Evolutionary conservation across 1,140 invertebrate genomes (phyloP).

Genomic region (Hylaeus volcanicus): DNA sequence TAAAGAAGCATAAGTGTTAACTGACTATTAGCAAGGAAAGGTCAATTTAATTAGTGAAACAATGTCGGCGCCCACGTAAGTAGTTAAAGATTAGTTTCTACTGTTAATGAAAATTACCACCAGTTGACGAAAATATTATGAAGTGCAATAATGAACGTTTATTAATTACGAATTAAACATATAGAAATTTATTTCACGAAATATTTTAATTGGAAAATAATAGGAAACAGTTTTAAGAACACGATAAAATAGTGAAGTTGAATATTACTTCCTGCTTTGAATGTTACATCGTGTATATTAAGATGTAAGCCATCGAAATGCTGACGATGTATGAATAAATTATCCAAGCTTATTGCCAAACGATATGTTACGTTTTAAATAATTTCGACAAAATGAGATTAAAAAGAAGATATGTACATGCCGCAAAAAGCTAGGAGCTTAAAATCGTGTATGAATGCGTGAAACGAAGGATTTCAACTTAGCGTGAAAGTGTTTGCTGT

Average conservation of each 20-base stretch:
- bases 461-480: conserved; percentile 71
- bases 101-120: conserved; percentile 30
- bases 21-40: conserved; percentile 61
- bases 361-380: conserved; percentile 40
- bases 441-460: conserved; percentile 59
- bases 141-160: neutral
- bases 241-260: neutral
- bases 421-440: conserved; percentile 68
- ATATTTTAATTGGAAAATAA: conserved; percentile 10
- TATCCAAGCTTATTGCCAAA: conserved; percentile 65
- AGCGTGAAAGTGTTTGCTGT: conserved; percentile 76
- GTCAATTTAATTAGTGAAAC: conserved; percentile 69
- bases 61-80: conserved; percentile 61
- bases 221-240: conserved; percentile 2
- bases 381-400: conserved; percentile 48
- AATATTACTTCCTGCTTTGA: neutral
- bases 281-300: conserved; percentile 12
- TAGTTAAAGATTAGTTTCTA: conserved; percentile 37
- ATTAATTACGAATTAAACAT: neutral
- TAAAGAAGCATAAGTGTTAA: conserved; percentile 57
- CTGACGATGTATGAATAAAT: conserved; percentile 56
- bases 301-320: conserved; percentile 46
- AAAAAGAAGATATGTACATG: conserved; percentile 69
- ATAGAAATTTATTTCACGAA: neutral
- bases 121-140: neutral